Evolutionary conservation across 92 coral and sea anemone species (phyloP).

Genomic region (Bergia puertoricense): DNA sequence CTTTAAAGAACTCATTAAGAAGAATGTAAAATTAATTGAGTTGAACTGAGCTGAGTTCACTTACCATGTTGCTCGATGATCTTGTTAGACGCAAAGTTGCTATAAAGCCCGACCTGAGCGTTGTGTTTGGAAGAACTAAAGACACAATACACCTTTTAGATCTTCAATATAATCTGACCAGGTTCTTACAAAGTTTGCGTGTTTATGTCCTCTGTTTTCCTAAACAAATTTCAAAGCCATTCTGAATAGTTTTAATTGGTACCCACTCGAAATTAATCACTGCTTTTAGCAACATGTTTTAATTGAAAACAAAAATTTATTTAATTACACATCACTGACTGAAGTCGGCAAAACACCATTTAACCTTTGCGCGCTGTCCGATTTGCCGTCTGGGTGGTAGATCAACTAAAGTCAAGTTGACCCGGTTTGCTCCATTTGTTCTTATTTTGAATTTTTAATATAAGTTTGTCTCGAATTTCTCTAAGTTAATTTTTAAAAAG

Average conservation of each 20-base stretch:
- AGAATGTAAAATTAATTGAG: neutral
- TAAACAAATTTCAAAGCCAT: neutral
- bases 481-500: neutral
- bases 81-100: neutral
- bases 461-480: constrained; percentile 19
- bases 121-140: neutral
- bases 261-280: constrained; percentile 30
- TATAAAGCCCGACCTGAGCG: neutral
- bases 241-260: neutral
- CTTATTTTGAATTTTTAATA: constrained; percentile 16
- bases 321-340: constrained; percentile 11
- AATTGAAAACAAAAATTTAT: constrained; percentile 9
- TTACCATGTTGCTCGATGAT: neutral
- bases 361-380: neutral
- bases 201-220: constrained; percentile 2
- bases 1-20: neutral
- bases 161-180: neutral
- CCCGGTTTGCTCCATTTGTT: constrained; percentile 10
- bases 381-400: constrained; percentile 40
- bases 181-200: neutral
- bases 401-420: neutral
- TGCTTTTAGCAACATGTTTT: constrained; percentile 4
- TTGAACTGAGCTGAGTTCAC: neutral
- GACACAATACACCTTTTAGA: neutral
- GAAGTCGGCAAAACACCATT: constrained; percentile 29